Conservation (phyloP, 2,888 invertebrate genomes). For the Harmothoe impar region DNA sequence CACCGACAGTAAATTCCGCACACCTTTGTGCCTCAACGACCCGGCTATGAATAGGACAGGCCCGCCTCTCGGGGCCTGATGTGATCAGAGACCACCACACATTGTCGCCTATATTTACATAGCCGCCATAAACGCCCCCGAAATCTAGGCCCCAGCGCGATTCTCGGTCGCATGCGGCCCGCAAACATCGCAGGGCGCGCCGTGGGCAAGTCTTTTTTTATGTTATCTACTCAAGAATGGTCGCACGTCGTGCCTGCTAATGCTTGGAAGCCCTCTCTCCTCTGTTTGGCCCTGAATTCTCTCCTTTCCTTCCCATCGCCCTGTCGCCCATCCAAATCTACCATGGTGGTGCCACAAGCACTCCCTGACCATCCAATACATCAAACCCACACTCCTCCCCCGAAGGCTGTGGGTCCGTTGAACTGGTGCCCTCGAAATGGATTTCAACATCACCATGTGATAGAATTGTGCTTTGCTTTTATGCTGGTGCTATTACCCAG, state of each 20-base stretch:
- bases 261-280: not conserved
- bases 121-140: slow-evolving; percentile 32
- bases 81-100: not conserved
- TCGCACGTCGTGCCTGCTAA: slow-evolving; percentile 2
- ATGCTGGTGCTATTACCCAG: too few relatives aligned
- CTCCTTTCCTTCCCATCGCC: too few relatives aligned
- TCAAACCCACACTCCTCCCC: not conserved
- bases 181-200: not conserved
- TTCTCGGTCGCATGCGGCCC: not conserved
- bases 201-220: not conserved
- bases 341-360: not conserved
- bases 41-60: not conserved
- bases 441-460: not conserved
- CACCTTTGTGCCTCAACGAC: slow-evolving; percentile 43
- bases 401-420: not conserved
- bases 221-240: slow-evolving; percentile 13
- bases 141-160: not conserved
- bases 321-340: not conserved
- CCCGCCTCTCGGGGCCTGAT: not conserved
- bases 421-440: not conserved
- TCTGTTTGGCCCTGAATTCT: too few relatives aligned
- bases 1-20: not conserved
- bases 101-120: slow-evolving; percentile 43
- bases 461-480: too few relatives aligned
- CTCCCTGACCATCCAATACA: not conserved